Conservation (phyloP, 2,888 invertebrate species). For the Andrena fulva region DNA sequence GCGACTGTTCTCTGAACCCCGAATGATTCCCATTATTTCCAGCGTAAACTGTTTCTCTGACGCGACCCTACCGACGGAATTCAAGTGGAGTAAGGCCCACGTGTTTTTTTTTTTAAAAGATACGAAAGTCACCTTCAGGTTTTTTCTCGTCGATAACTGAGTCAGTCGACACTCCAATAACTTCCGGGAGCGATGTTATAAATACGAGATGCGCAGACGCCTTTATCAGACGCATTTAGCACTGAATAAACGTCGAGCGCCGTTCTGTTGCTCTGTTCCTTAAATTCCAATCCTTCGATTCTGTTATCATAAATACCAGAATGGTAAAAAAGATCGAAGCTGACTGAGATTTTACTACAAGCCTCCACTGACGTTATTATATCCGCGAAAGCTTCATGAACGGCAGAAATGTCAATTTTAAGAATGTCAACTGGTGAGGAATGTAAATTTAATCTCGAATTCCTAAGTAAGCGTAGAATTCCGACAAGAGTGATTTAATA, state of each 20-base stretch:
- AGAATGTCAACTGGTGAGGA: too few species aligned
- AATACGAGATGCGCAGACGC: not conserved
- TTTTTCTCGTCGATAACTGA: not conserved
- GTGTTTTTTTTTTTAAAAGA: not conserved
- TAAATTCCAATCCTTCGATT: not conserved
- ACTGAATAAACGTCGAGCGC: not conserved
- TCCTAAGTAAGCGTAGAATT: too few species aligned
- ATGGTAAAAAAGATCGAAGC: too few species aligned
- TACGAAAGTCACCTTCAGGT: not conserved
- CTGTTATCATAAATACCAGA: too few species aligned
- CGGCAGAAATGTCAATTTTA: too few species aligned
- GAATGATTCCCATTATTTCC: not conserved
- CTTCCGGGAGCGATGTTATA: not conserved
- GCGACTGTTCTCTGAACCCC: not conserved
- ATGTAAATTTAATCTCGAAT: too few species aligned
- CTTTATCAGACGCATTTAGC: not conserved
- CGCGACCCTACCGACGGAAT: not conserved
- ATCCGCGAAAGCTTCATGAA: too few species aligned
- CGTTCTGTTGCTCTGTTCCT: not conserved
- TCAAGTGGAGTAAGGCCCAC: not conserved
- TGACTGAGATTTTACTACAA: too few species aligned
- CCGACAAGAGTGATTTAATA: too few species aligned
- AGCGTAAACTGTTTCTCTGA: not conserved
- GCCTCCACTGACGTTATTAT: too few species aligned
- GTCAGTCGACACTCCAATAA: conserved; percentile 4